These are phyloP conservation scores for Euglossa dilemma DNA, from an alignment of 1,140 invertebrate genomes.

Conservation along the genomic window DNA sequence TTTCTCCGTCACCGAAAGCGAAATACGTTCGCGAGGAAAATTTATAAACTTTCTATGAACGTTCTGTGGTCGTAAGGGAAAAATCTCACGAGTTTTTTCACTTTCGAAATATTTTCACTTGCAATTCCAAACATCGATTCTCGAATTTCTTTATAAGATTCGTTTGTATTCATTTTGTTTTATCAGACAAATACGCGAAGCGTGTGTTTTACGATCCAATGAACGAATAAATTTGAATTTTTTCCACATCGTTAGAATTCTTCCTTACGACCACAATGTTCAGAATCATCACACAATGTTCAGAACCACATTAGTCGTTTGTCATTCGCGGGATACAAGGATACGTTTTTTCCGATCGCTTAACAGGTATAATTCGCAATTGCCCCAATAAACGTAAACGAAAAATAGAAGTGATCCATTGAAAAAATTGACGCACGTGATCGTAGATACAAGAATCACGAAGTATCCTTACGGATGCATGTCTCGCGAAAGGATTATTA, in stretches of 20 bases:
- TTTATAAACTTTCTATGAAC: not conserved
- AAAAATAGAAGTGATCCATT: not conserved
- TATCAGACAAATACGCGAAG: too few relatives aligned
- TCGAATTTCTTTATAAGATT: too few relatives aligned
- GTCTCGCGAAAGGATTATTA: not conserved
- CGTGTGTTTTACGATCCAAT: too few relatives aligned
- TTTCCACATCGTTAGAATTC: too few relatives aligned
- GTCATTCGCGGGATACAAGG: not conserved
- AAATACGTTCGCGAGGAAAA: not conserved
- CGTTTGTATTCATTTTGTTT: too few relatives aligned
- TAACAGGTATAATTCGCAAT: not conserved
- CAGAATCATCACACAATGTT: not conserved
- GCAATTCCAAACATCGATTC: too few relatives aligned
- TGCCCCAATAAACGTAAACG: not conserved
- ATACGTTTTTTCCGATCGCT: not conserved
- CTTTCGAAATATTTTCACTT: too few relatives aligned
- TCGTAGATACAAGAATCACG: constrained; percentile 2
- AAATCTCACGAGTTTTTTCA: too few relatives aligned
- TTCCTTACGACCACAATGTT: too few relatives aligned
- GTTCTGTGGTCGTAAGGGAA: not conserved
- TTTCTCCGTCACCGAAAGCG: not conserved
- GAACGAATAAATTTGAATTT: not conserved
- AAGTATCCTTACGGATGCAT: not conserved
- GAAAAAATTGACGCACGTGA: not conserved
- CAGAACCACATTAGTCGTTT: not conserved